phyloP scores from a whole-genome alignment of 2,888 invertebrate species.

The Nymphalis urticae region DNA sequence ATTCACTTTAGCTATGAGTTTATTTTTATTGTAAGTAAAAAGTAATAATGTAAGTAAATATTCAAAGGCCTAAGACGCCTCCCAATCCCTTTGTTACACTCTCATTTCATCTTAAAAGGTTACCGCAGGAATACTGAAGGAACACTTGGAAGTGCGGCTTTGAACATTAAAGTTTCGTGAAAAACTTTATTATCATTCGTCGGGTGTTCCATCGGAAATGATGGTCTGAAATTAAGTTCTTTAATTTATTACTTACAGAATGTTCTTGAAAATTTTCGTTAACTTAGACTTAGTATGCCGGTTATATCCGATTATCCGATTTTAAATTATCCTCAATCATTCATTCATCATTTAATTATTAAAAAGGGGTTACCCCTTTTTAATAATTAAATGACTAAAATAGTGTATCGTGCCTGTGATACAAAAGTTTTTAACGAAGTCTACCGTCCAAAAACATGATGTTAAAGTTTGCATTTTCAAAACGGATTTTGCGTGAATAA shows the following conservation, averaged over 20 bases:
- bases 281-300: not conserved
- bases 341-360: no score
- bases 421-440: not conserved
- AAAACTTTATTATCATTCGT: constrained; percentile 1
- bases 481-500: not conserved
- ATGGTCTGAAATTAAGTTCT: not conserved
- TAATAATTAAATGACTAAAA: not conserved
- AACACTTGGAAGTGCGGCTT: not conserved
- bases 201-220: not conserved
- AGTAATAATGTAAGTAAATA: no score
- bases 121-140: not conserved
- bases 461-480: not conserved
- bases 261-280: not conserved
- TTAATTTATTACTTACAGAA: not conserved
- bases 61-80: not conserved
- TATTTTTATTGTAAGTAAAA: no score
- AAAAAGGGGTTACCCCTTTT: no score
- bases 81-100: not conserved
- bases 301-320: no score
- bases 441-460: not conserved
- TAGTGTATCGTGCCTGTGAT: not conserved
- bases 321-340: not conserved
- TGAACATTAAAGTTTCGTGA: not conserved
- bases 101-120: not conserved
- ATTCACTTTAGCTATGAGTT: no score